These are phyloP conservation scores for Cataglyphis livida DNA, from an alignment of 2,888 invertebrate species.

Conservation along the genomic window DNA sequence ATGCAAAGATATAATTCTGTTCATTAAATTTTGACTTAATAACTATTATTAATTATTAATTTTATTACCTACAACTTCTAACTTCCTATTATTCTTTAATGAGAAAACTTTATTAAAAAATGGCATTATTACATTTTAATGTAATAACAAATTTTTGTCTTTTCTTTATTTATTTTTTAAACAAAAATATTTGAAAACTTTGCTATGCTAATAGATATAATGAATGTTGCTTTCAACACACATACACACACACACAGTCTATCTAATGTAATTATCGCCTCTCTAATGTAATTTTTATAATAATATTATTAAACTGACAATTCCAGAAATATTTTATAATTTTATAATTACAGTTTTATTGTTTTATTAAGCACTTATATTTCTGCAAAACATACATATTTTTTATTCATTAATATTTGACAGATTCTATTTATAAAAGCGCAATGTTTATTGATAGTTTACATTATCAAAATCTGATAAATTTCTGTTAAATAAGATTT, in stretches of 20 bases:
- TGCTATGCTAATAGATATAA: not conserved
- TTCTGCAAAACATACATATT: not conserved
- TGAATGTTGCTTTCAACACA: not conserved
- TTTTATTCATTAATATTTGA: not conserved
- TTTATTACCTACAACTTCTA: not conserved
- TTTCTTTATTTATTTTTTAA: not conserved
- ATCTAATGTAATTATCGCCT: not conserved
- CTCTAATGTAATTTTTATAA: constrained; percentile 5
- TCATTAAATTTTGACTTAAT: not conserved
- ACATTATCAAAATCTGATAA: not conserved
- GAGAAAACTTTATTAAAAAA: not conserved
- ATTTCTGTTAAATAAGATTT: not conserved
- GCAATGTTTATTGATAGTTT: not conserved
- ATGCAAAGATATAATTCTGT: not conserved
- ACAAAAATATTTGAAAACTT: not conserved
- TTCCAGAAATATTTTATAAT: not conserved
- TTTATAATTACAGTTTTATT: not conserved
- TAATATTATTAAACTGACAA: not conserved
- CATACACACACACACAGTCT: too few species aligned
- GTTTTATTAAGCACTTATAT: not conserved
- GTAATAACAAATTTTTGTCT: not conserved
- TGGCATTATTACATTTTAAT: not conserved
- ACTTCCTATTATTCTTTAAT: not conserved
- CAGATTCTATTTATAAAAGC: not conserved
- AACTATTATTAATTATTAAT: not conserved